Evolutionary conservation across 2,113 vertebrate species (phyloP).

Genomic region (Leucopternis melanops): DNA sequence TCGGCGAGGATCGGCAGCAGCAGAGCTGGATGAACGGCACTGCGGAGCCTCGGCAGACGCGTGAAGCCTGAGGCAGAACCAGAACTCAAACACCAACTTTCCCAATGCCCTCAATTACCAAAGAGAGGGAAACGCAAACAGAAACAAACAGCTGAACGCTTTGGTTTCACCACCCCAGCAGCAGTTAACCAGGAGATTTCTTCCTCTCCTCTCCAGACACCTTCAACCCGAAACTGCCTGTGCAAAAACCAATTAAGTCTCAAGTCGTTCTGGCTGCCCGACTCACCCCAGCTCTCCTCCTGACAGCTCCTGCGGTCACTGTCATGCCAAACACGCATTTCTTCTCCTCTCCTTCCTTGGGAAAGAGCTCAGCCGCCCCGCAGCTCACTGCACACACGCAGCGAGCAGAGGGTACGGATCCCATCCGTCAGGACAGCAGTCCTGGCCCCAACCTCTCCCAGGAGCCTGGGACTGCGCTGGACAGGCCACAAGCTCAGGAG

Average conservation of each 20-base stretch:
- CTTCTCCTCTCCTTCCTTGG: not conserved
- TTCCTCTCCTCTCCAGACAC: not conserved
- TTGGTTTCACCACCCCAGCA: not conserved
- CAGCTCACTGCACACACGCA: too few relatives aligned
- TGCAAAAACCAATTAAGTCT: too few relatives aligned
- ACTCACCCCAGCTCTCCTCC: not conserved
- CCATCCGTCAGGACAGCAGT: rapidly evolving
- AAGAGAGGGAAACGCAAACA: not conserved
- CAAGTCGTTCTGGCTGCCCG: not conserved
- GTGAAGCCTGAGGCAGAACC: not conserved
- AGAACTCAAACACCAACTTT: not conserved
- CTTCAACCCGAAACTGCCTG: not conserved
- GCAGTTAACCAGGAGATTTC: too few relatives aligned
- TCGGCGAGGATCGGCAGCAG: not conserved
- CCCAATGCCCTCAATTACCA: not conserved
- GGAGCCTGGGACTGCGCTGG: not conserved
- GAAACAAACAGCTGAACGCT: not conserved
- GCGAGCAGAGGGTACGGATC: not conserved
- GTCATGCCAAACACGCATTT: rapidly evolving
- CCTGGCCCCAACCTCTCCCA: not conserved
- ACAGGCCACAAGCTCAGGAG: not conserved
- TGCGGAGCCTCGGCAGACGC: not conserved
- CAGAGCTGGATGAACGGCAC: not conserved
- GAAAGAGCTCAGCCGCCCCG: not conserved
- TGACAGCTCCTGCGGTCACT: not conserved